Conservation (phyloP, 1,140 invertebrate genomes). For the Drosophila virilis region DNA sequence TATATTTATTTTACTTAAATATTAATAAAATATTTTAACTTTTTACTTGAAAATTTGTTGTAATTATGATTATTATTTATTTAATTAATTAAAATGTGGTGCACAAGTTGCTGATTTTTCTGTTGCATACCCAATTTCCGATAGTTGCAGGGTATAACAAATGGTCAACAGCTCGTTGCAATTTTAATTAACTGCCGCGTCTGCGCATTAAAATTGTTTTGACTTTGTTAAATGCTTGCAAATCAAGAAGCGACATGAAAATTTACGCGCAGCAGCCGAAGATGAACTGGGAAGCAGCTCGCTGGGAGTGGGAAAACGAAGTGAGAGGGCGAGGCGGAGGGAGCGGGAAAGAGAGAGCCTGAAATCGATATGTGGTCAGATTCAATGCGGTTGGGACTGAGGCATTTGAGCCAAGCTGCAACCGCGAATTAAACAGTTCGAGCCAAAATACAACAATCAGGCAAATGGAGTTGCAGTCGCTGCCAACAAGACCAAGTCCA, state of each 20-base stretch:
- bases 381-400: constrained; percentile 45
- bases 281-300: constrained; percentile 17
- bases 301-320: constrained; percentile 23
- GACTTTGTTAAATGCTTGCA: constrained; percentile 83
- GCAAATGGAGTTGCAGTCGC: constrained; percentile 58
- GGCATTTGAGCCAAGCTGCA: constrained; percentile 14
- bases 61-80: too few species aligned
- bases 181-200: constrained; percentile 82
- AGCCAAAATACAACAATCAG: constrained; percentile 74
- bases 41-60: too few species aligned
- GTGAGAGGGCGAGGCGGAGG: too few species aligned
- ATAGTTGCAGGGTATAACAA: constrained; percentile 39
- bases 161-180: constrained; percentile 70
- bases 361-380: constrained; percentile 74
- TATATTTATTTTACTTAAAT: too few species aligned
- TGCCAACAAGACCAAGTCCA: constrained; percentile 37
- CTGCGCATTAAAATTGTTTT: constrained; percentile 82
- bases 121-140: not conserved
- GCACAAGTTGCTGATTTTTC: too few species aligned
- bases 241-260: constrained; percentile 80
- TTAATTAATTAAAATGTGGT: too few species aligned
- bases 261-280: constrained; percentile 64
- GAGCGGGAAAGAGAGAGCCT: constrained; percentile 16
- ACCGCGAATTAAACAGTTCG: constrained; percentile 41
- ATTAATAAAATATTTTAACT: too few species aligned